Evolutionary conservation across 2,888 invertebrate genomes (phyloP).

Genomic region (Beris chalybata): DNA sequence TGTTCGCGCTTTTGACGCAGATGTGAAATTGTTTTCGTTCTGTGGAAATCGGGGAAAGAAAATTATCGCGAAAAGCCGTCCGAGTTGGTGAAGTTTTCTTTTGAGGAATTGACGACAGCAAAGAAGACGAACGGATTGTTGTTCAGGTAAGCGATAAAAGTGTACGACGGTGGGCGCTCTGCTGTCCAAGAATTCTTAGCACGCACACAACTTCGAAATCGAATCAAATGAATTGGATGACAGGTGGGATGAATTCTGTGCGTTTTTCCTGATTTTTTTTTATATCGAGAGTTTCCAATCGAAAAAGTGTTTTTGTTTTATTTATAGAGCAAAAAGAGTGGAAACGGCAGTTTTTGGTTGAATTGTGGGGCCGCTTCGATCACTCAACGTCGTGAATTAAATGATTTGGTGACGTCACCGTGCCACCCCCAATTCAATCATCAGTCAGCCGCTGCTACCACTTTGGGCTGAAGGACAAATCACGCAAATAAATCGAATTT

Average conservation of each 20-base stretch:
- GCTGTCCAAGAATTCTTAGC: constrained; percentile 11
- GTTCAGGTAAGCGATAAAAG: too few species aligned
- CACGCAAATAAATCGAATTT: constrained; percentile 6
- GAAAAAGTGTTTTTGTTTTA: background rate
- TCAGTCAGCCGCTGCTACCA: constrained; percentile 11
- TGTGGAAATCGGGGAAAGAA: background rate
- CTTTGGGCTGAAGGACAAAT: constrained; percentile 23
- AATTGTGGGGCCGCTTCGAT: too few species aligned
- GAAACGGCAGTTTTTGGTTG: too few species aligned
- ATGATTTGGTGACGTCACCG: constrained; percentile 21
- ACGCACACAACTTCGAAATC: constrained; percentile 9
- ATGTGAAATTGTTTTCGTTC: constrained; percentile 17
- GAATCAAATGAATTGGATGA: constrained; percentile 9
- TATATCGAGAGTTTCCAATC: constrained; percentile 18
- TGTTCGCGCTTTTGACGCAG: constrained; percentile 7
- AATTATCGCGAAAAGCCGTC: too few species aligned
- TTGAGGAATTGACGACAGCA: too few species aligned
- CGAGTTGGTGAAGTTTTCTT: too few species aligned
- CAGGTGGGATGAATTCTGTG: constrained; percentile 25
- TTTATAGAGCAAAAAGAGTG: too few species aligned
- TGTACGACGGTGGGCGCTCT: too few species aligned
- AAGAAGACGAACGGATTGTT: too few species aligned
- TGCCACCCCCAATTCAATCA: constrained; percentile 22
- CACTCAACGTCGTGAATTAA: too few species aligned
- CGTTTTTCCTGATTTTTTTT: constrained; percentile 4